A percentile compares a stretch with the other conserved stretches of the same genome.
Conservation (phyloP, 2,797 vertebrate species). For the Astyanax mexicanus region DNA sequence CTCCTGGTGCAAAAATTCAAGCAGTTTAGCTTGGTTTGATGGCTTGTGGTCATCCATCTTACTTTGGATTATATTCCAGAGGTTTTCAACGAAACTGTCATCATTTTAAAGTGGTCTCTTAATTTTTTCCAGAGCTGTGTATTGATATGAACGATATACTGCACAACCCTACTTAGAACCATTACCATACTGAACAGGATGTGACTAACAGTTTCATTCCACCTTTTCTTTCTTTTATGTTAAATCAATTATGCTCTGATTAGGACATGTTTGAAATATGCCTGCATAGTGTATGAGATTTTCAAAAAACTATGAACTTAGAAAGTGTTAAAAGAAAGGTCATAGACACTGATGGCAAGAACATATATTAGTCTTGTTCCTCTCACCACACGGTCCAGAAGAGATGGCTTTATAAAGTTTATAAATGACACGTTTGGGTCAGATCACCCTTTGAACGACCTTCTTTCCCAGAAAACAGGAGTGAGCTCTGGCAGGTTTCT, state of each 20-base stretch:
- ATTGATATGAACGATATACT: too few relatives aligned
- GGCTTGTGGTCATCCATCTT: too few relatives aligned
- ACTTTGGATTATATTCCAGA: too few relatives aligned
- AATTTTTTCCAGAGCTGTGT: too few relatives aligned
- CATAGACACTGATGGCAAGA: background rate
- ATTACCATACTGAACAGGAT: background rate
- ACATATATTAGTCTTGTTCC: background rate
- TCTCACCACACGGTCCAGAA: background rate
- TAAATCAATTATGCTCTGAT: background rate
- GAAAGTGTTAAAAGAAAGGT: background rate
- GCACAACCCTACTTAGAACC: background rate
- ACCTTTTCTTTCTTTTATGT: background rate
- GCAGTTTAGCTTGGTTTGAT: too few relatives aligned
- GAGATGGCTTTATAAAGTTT: background rate
- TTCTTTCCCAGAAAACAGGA: background rate
- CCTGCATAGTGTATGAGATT: background rate
- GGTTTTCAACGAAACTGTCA: too few relatives aligned
- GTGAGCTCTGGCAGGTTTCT: background rate
- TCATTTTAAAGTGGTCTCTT: too few relatives aligned
- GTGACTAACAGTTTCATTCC: background rate
- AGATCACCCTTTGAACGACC: background rate
- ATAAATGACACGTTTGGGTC: constrained; percentile 2
- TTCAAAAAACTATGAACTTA: too few relatives aligned
- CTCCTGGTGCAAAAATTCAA: too few relatives aligned
- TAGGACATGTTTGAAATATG: background rate